Base-by-base conservation (phyloP, 2,797 vertebrate species). In the Ctenopoma multispine region DNA sequence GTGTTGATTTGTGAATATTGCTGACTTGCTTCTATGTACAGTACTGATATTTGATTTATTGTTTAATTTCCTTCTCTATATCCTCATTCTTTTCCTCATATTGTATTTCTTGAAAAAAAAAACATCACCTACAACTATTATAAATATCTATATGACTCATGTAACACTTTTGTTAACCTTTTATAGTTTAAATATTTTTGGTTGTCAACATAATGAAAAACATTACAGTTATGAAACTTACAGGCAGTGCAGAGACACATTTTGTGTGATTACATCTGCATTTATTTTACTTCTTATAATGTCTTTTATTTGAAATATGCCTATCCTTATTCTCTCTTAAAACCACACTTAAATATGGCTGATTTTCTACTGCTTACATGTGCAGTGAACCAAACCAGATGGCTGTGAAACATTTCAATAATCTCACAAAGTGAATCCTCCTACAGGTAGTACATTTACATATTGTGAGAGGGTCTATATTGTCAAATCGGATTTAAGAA, bases 371-470 rank as follows among this genome's bases (percentile, higher is more conserved):
- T 64, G 76, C 77, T 91, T 75, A 79, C 67, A 68, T 63, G 82
- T 72, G 72, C 87, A 78, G 58, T 82, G 89, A 93, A 88, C 75
- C 77, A 49, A 80, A 74, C 63, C 72, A 72, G 69, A 57, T 48
- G 17, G 36, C 74, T 21, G 17, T 83, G 77, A 82, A 91, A 90
- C 82, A 84, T 87, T 90, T 89, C 69, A 87, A 86, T 90, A 91
- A 87, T 89, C 86, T 85, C 75, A 69, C 77, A 80, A 75, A 91
- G 69, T 75, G 71, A 84, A 79, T 80, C 81, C 72, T 83, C 80
- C 69, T 76, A 72, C 79, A 55, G 78, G 65, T 46, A 21, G 29
- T 5, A 18, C 23, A 91, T 93, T 90, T 92, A 72, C 87, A 92
- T 90, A 88, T 92, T 63, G n/a, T n/a, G 59, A 83, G 40, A 70